phyloP scores from a whole-genome alignment of 1,140 invertebrate species.

The Rhagoletis zephyria region DNA sequence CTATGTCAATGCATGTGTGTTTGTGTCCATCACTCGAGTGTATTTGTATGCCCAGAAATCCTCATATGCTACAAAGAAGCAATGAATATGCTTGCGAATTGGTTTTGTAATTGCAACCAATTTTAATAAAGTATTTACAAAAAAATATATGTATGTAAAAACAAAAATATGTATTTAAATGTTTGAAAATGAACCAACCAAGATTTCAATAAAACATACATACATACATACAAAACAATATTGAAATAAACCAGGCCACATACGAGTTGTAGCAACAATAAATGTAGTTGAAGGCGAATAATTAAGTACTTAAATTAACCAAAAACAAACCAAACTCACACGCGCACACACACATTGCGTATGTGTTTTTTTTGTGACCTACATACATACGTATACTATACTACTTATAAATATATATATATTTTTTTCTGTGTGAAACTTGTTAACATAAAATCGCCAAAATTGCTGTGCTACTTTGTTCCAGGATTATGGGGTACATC shows the following conservation, averaged over 20 bases:
- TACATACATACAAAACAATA: not conserved
- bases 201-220: conserved; percentile 7
- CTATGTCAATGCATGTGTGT: not conserved
- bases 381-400: not conserved
- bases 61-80: not conserved
- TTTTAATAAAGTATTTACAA: not conserved
- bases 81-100: not conserved
- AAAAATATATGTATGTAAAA: not conserved
- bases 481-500: conserved; percentile 73
- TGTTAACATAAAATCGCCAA: conserved; percentile 66
- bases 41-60: not conserved
- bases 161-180: not conserved
- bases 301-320: too few species aligned
- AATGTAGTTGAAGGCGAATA: not conserved
- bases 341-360: not conserved
- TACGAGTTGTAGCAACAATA: not conserved
- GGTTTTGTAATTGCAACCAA: conserved; percentile 27
- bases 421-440: conserved; percentile 24
- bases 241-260: not conserved
- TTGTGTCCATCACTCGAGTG: not conserved
- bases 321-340: conserved; percentile 44
- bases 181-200: not conserved
- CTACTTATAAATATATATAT: not conserved
- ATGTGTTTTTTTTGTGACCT: conserved; percentile 16
- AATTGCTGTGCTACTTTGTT: conserved; percentile 74